Percentiles rank a stretch among this genome's conserved stretches.
phyloP scores from a whole-genome alignment of 2,888 invertebrate genomes.

The Agriotes lineatus region DNA sequence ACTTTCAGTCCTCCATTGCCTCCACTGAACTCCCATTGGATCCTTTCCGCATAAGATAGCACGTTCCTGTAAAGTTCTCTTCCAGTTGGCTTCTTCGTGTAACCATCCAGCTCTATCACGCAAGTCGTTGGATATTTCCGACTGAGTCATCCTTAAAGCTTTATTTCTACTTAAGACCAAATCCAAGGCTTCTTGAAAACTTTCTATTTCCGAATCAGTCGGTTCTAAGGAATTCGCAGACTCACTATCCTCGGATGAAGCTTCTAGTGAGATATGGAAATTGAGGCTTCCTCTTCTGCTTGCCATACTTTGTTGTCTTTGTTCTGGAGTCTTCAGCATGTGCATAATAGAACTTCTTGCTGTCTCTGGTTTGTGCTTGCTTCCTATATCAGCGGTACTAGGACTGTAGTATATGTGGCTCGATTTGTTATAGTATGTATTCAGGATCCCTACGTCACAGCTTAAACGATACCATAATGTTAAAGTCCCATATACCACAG shows the following conservation, averaged over 20 bases:
- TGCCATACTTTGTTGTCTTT: slow-evolving; percentile 14
- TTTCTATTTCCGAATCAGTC: slow-evolving; percentile 47
- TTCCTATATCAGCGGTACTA: background rate
- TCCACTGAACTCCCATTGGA: slow-evolving; percentile 51
- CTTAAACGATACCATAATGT: slow-evolving; percentile 25
- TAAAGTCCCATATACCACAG: slow-evolving; percentile 22
- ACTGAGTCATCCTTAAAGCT: slow-evolving; percentile 52
- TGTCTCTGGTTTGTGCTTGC: background rate
- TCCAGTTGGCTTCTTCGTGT: slow-evolving; percentile 55
- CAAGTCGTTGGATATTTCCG: slow-evolving; percentile 52
- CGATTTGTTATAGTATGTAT: background rate
- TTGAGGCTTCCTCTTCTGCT: slow-evolving; percentile 12
- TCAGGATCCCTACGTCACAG: slow-evolving; percentile 8
- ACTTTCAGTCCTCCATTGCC: slow-evolving; percentile 54
- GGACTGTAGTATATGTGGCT: slow-evolving; percentile 12
- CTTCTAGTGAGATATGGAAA: background rate
- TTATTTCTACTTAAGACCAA: slow-evolving; percentile 53
- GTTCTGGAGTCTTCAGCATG: background rate
- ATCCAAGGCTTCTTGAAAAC: slow-evolving; percentile 52
- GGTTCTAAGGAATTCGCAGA: slow-evolving; percentile 19
- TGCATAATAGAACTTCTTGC: background rate
- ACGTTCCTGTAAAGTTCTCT: slow-evolving; percentile 54
- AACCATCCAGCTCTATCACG: slow-evolving; percentile 53
- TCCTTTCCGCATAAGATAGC: slow-evolving; percentile 52
- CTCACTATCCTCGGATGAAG: background rate